Evolutionary conservation across 2,113 vertebrate genomes (phyloP).

Genomic region (Nipponia nippon): DNA sequence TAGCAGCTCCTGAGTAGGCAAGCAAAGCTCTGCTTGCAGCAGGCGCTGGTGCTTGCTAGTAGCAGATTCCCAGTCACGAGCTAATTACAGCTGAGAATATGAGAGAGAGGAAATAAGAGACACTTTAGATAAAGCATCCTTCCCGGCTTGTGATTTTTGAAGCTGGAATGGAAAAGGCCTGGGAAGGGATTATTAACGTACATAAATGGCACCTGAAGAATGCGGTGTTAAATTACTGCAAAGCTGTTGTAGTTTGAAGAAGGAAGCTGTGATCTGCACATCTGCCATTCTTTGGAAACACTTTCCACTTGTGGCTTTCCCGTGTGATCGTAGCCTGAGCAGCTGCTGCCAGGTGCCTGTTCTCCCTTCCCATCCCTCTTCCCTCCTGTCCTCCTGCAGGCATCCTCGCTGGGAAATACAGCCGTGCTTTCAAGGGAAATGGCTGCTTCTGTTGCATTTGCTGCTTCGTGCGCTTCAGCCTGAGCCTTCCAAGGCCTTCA

Average conservation of each 20-base stretch:
- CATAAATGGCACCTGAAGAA: slow-evolving; percentile 56
- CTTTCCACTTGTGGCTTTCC: slow-evolving; percentile 45
- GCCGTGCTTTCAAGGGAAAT: not conserved
- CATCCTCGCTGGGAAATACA: not conserved
- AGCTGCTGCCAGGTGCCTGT: slow-evolving; percentile 45
- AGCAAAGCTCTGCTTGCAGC: not conserved
- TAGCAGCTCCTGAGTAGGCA: not conserved
- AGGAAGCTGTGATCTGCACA: slow-evolving; percentile 50
- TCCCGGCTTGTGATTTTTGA: slow-evolving; percentile 34
- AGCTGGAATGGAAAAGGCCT: slow-evolving; percentile 38
- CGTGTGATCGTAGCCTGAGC: not conserved
- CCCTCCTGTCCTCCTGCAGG: not conserved
- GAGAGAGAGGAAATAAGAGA: slow-evolving; percentile 22
- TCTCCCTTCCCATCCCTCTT: not conserved
- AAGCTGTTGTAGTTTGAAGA: slow-evolving; percentile 13
- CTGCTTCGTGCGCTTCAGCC: not conserved
- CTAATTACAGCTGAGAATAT: slow-evolving; percentile 36
- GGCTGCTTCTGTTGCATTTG: not conserved
- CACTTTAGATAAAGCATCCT: slow-evolving; percentile 31
- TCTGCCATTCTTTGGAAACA: slow-evolving; percentile 39
- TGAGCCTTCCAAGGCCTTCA: not conserved
- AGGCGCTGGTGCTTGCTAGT: not conserved
- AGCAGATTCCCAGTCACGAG: slow-evolving; percentile 32
- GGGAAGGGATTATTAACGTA: slow-evolving; percentile 33
- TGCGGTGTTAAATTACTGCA: slow-evolving; percentile 23